Conservation (phyloP, 2,888 invertebrate genomes). For the Hypolimnas misippus region DNA sequence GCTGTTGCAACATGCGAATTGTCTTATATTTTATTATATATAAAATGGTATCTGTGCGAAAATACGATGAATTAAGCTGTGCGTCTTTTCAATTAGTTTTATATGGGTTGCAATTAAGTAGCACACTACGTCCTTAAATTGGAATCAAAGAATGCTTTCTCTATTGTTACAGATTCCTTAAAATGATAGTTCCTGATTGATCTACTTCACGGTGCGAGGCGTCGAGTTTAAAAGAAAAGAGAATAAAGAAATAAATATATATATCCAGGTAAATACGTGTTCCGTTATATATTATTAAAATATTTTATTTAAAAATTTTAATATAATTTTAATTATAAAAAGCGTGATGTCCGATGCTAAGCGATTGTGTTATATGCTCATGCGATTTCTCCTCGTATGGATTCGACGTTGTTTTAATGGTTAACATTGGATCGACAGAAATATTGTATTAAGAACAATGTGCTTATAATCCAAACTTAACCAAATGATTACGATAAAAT, state of each 20-base stretch:
- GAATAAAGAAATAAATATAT: neutral
- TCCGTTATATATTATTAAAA: neutral
- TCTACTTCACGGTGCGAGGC: neutral
- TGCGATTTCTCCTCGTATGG: neutral
- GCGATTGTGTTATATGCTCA: neutral
- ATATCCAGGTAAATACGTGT: neutral
- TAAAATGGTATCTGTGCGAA: slow-evolving; percentile 34
- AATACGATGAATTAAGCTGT: slow-evolving; percentile 49
- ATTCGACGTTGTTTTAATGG: neutral
- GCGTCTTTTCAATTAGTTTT: slow-evolving; percentile 36
- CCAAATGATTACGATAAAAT: neutral
- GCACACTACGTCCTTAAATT: slow-evolving; percentile 16
- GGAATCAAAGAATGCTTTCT: slow-evolving; percentile 52
- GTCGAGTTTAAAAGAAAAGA: neutral
- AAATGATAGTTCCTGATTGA: neutral
- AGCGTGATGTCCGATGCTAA: neutral
- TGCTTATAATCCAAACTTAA: neutral
- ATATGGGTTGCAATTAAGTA: neutral
- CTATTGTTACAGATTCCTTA: slow-evolving; percentile 50
- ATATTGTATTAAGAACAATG: neutral
- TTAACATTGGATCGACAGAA: neutral
- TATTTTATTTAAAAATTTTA: neutral
- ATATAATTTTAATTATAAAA: neutral
- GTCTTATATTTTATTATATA: slow-evolving; percentile 27
- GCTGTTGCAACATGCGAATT: slow-evolving; percentile 52